Evolutionary conservation across 2,888 invertebrate species (phyloP), one percentile per base, ranked within the genome.

Genomic region (Linnaemya tessellans): DNA sequence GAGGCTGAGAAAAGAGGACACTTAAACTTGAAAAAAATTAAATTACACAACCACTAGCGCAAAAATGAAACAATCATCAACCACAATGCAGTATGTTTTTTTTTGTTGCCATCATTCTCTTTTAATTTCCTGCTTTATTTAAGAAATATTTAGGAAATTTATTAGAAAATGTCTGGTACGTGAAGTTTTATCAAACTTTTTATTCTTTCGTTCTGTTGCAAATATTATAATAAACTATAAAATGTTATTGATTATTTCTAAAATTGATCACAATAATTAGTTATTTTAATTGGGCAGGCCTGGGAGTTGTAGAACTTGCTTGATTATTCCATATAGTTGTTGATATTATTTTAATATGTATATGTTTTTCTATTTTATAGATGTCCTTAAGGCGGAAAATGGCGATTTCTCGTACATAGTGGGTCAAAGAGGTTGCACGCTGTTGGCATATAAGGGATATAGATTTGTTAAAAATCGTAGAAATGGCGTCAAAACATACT

Each of bases 401-500:
- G 18, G 70, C 4, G 79, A 85, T 20, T 71, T 85, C 22, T 38
- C 74, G 11, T 92, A 90, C 74, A 89, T 89, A 15, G 75, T 88
- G 9, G 93, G 93, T 0, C 93, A 93, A 74, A 89, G 93, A 3
- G 92, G 92, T n/a, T 92, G 92, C 68, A 91, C 90, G 8, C 85
- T 92, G 30, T 85, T 93, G 74, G 88, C 90, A 8, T 90, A 91
- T 11, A 90, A 91, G 67, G 92, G 92, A 0, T 91, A 90, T 87
- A 90, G 90, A 87, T 93, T 91, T 87, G 92, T 92, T 38, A 90
- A 92, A 35, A 93, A 93, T 88, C 90, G 93, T 18, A 89, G 90
- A n/a, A 91, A 90, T 74, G 92, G 91, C 1, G 88, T 90, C 3
- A 93, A 92, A 86, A 93, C 92, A 0, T 93, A 93, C 84, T 93